phyloP scores from a whole-genome alignment of 2,888 invertebrate species.

The Amphipyra berbera region DNA sequence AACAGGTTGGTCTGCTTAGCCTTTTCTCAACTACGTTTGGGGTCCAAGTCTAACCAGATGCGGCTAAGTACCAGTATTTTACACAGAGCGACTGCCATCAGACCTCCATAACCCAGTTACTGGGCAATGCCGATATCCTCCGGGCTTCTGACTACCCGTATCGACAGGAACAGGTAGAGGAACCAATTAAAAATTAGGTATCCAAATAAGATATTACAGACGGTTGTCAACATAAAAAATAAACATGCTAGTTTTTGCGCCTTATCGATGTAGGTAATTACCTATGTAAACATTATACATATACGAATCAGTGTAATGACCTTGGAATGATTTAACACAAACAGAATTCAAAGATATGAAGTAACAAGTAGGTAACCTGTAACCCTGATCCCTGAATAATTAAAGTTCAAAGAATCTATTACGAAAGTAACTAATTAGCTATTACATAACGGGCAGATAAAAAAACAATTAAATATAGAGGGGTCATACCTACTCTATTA shows the following conservation, averaged over 20 bases:
- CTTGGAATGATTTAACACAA: slow-evolving; percentile 39
- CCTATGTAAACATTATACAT: slow-evolving; percentile 32
- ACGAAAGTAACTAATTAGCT: slow-evolving; percentile 21
- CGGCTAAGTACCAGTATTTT: no score
- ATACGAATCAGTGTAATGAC: slow-evolving; percentile 20
- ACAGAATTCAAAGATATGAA: slow-evolving; percentile 34
- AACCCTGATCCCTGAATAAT: slow-evolving; percentile 3
- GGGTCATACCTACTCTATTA: no score
- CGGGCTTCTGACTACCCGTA: no score
- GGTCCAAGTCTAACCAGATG: no score
- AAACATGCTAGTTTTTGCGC: slow-evolving; percentile 8
- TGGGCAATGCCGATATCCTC: no score
- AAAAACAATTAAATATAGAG: slow-evolving; percentile 1
- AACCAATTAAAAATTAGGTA: no score
- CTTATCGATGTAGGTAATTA: slow-evolving; percentile 11
- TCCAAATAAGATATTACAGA: not conserved
- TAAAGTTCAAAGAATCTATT: slow-evolving; percentile 40
- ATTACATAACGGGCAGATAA: not conserved
- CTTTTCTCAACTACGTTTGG: no score
- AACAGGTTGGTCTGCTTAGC: no score
- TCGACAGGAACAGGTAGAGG: no score
- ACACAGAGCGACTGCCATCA: no score
- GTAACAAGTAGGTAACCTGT: slow-evolving; percentile 9
- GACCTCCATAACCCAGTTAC: no score
- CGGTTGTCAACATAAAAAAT: not conserved